Conservation (phyloP, 2,797 vertebrate genomes). For the Eidolon dupreanum region DNA sequence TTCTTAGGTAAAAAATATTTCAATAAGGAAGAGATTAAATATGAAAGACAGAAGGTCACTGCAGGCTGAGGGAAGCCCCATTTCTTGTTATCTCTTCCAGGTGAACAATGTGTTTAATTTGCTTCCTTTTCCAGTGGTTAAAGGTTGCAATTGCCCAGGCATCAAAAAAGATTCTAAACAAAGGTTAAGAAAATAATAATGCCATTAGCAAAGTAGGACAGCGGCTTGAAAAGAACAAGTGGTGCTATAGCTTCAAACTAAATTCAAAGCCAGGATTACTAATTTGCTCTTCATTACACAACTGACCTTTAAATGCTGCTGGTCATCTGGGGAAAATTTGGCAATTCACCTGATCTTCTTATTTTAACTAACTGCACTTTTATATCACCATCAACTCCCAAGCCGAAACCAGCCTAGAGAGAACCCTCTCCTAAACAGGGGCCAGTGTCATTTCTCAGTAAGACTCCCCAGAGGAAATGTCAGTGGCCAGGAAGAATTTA, state of each 20-base stretch:
- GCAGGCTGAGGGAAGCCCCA: neutral
- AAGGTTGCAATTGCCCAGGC: conserved; percentile 32
- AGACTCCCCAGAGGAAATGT: neutral
- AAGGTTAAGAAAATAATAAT: conserved; percentile 56
- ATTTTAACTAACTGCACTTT: neutral
- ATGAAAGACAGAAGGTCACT: neutral
- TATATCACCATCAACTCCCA: neutral
- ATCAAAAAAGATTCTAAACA: conserved; percentile 54
- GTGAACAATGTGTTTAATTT: conserved; percentile 30
- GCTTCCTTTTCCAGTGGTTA: conserved; percentile 25
- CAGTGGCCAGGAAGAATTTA: neutral
- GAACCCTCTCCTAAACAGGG: neutral
- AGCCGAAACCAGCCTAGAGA: neutral
- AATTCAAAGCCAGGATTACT: neutral
- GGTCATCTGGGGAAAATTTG: neutral
- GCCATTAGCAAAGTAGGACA: neutral
- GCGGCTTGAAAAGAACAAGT: neutral
- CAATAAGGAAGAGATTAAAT: neutral
- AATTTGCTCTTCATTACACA: conserved; percentile 46
- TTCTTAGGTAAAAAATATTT: neutral
- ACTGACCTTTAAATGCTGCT: conserved; percentile 45
- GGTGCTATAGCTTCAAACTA: neutral
- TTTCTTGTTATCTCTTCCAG: neutral
- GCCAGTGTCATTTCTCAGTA: neutral
- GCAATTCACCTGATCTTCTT: neutral